A percentile compares a stretch with the other conserved stretches of the same genome.
phyloP scores from a whole-genome alignment of 1,140 invertebrate species.

The Palaemon carinicauda region DNA sequence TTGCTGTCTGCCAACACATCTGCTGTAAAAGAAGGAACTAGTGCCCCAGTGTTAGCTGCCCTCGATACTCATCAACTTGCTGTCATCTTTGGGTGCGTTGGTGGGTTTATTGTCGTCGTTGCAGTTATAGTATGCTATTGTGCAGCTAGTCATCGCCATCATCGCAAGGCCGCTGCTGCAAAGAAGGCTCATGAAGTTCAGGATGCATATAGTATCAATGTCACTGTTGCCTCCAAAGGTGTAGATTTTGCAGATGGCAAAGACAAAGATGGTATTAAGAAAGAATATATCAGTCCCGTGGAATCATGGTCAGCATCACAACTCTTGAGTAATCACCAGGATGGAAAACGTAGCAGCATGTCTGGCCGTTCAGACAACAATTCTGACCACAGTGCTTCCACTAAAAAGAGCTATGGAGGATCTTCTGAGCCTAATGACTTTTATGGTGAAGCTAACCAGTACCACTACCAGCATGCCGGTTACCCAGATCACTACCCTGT shows the following conservation, averaged over 20 bases:
- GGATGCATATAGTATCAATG: conserved; percentile 40
- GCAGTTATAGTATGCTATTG: conserved; percentile 33
- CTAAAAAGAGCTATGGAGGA: conserved; percentile 58
- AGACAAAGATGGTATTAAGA: conserved; percentile 52
- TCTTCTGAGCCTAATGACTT: conserved; percentile 52
- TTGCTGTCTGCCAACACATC: conserved; percentile 42
- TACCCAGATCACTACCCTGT: conserved; percentile 26
- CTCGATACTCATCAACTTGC: conserved; percentile 41
- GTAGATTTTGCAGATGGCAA: conserved; percentile 34
- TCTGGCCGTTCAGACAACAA: conserved; percentile 54
- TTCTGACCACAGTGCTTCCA: conserved; percentile 56
- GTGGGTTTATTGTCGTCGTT: conserved; percentile 41
- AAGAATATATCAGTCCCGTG: conserved; percentile 59
- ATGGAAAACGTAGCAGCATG: conserved; percentile 50
- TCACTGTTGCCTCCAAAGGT: conserved; percentile 36
- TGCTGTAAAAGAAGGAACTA: conserved; percentile 24
- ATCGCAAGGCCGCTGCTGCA: conserved; percentile 26
- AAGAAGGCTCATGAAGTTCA: conserved; percentile 40
- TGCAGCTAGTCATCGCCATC: conserved; percentile 23
- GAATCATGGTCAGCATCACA: conserved; percentile 59
- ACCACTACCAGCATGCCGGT: conserved; percentile 30
- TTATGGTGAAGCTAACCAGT: conserved; percentile 47
- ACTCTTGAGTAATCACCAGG: conserved; percentile 50
- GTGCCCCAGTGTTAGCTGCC: conserved; percentile 21
- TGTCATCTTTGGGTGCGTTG: conserved; percentile 47